phyloP scores from a whole-genome alignment of 2,888 invertebrate genomes.

The Nomada ruficornis region DNA sequence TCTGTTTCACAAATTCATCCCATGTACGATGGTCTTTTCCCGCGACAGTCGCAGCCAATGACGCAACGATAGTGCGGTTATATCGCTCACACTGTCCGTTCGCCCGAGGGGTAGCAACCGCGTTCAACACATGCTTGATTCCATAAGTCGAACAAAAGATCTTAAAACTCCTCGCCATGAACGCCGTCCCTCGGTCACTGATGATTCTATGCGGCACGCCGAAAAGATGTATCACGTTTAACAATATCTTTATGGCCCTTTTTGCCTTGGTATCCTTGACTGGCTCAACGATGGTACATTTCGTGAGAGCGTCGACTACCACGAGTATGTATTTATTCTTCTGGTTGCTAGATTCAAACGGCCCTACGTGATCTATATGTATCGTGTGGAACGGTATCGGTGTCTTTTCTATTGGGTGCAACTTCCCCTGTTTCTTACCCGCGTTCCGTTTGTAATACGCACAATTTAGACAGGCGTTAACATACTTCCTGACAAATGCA shows the following conservation, averaged over 20 bases:
- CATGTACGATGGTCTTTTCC: background rate
- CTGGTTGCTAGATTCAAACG: constrained; percentile 6
- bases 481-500: background rate
- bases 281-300: background rate
- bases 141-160: background rate
- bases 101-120: background rate
- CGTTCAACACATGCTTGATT: background rate
- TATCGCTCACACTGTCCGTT: background rate
- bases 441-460: background rate
- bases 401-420: constrained; percentile 11
- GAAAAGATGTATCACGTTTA: too few relatives aligned
- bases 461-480: constrained; percentile 1
- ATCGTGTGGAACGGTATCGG: constrained; percentile 14
- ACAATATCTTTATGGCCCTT: too few relatives aligned
- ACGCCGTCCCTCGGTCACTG: background rate
- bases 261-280: too few relatives aligned
- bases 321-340: constrained; percentile 12
- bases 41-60: background rate
- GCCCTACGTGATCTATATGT: constrained; percentile 22
- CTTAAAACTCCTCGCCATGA: background rate
- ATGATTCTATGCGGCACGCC: background rate
- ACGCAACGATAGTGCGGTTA: constrained; percentile 1
- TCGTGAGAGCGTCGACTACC: constrained; percentile 7
- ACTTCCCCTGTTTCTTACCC: background rate
- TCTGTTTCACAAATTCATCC: constrained; percentile 3